phyloP scores from a whole-genome alignment of 1,140 invertebrate genomes.

The Ctenoplectra terminalis region DNA sequence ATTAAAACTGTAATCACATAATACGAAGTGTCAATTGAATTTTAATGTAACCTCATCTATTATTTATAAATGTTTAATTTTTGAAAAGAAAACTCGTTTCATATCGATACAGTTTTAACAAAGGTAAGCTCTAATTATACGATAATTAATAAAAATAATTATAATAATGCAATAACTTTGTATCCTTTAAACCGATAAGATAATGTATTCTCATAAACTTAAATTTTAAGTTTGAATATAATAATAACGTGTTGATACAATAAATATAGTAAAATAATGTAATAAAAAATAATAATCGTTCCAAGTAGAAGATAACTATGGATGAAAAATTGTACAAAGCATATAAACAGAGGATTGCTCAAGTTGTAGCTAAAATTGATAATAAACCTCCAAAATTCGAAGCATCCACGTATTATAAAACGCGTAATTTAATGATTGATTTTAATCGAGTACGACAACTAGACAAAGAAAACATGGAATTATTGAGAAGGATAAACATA shows the following conservation, averaged over 20 bases:
- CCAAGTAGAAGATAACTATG: constrained; percentile 21
- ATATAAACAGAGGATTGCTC: constrained; percentile 26
- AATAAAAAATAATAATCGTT: background rate
- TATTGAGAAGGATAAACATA: constrained; percentile 79
- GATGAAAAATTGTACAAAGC: constrained; percentile 13
- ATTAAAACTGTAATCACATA: background rate
- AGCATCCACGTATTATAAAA: constrained; percentile 72
- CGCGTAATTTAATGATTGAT: constrained; percentile 69
- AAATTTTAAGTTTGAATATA: background rate
- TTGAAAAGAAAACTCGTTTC: background rate
- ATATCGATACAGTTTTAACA: background rate
- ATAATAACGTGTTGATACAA: background rate
- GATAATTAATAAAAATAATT: background rate
- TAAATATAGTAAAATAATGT: background rate
- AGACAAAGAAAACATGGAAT: constrained; percentile 80
- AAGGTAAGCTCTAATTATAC: background rate
- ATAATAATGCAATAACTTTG: background rate
- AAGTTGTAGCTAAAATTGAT: constrained; percentile 74
- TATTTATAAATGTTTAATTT: background rate
- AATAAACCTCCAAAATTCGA: constrained; percentile 77
- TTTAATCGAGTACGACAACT: constrained; percentile 68
- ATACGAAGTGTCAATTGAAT: background rate
- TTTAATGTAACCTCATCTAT: constrained; percentile 6
- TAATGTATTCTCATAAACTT: background rate
- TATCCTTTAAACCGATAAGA: background rate